A percentile compares a stretch with the other conserved stretches of the same genome.
Conservation (phyloP, 2,797 vertebrate genomes). For the Geotrypetes seraphini region DNA sequence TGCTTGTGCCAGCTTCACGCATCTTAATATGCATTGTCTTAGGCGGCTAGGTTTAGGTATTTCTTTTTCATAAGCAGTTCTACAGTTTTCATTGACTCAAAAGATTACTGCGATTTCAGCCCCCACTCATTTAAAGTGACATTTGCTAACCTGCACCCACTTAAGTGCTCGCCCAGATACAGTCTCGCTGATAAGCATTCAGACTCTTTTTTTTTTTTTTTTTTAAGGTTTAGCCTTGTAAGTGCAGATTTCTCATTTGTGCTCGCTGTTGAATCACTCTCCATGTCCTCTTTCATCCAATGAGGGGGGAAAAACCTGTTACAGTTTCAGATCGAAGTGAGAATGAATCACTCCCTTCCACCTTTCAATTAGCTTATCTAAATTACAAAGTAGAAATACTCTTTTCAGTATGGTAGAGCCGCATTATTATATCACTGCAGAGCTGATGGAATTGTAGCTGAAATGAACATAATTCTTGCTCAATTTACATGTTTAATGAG, state of each 20-base stretch:
- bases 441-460: conserved; percentile 20
- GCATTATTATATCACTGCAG: conserved; percentile 23
- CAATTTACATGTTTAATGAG: conserved; percentile 41
- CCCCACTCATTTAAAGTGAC: conserved; percentile 20
- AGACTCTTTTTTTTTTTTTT: background rate
- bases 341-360: conserved; percentile 28
- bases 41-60: background rate
- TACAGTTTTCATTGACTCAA: conserved; percentile 16
- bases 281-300: conserved; percentile 1
- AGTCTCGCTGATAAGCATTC: conserved; percentile 11
- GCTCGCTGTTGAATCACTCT: conserved; percentile 6
- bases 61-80: background rate
- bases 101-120: conserved; percentile 11
- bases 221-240: no score
- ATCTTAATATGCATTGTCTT: background rate
- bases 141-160: conserved; percentile 4
- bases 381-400: conserved; percentile 17
- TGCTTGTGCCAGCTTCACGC: no score
- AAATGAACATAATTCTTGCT: conserved; percentile 37
- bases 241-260: background rate
- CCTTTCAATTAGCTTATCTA: conserved; percentile 23
- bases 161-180: conserved; percentile 3
- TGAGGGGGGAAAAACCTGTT: conserved; percentile 5
- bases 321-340: conserved; percentile 8
- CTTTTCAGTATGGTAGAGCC: conserved; percentile 17